Evolutionary conservation across 2,113 vertebrate genomes (phyloP), one percentile per base, ranked within the genome.

Genomic region (Chamaea fasciata): DNA sequence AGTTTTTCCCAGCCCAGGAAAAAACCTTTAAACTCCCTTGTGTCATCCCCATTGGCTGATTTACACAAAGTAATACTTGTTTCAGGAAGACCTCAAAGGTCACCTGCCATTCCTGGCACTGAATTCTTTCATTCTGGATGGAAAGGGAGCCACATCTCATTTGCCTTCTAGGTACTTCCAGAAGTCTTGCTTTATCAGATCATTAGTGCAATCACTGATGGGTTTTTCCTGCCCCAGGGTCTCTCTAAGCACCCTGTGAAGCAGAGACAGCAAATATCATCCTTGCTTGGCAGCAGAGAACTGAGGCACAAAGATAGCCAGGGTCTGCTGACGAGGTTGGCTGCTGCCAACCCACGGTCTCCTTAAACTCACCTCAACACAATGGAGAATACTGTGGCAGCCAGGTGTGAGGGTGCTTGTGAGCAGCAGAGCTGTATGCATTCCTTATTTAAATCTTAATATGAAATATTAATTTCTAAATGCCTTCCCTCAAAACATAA

Each of bases 391-490:
- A 12, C 23, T 15, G 23, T 60, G 31, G 26, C 41, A 41, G 33
- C 22, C 37, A 78, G 41, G 41, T 94, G 74, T 77, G 67, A 81
- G 70, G 50, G 92, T 92, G 22, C 31, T 60, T 87, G 63, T 59
- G 70, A 57, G 18, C 27, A 86, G 19, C 52, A 90, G 64, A 94
- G 46, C 15, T 71, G 44, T 47, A 55, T 63, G 73, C 63, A 67
- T 92, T 95, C 52, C 47, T 44, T 39, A 60, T 75, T 90, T 83
- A 86, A 83, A 71, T 92, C 84, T 93, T 97, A 95, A 96, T 96
- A 94, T 6, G 47, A 78, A 96, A 90, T 94, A 95, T 87, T 97
- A 96, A 97, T 98, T 97, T 97, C 96, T 95, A 97, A 96, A 97
- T 82, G 83, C 92, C 87, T 97, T 95, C 96, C 94, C 96, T 95